Conservation (phyloP, 2,888 invertebrate species). For the Agrotis exclamationis region DNA sequence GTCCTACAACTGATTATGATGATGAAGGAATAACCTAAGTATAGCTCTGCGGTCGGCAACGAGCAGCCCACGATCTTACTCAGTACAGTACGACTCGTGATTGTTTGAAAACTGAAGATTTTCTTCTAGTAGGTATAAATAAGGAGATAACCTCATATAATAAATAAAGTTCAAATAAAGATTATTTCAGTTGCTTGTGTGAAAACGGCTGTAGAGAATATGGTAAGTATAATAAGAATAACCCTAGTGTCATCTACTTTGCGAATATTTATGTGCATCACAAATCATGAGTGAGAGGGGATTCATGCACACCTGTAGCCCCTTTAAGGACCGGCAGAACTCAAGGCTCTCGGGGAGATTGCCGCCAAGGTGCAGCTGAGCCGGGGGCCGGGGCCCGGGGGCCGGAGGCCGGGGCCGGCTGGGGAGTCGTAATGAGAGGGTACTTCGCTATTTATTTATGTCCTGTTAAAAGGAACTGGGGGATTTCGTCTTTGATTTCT, state of each 20-base stretch:
- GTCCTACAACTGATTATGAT: too few species aligned
- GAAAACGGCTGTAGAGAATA: too few species aligned
- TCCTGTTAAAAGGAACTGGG: constrained; percentile 8
- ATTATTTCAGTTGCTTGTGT: too few species aligned
- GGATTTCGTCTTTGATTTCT: constrained; percentile 20
- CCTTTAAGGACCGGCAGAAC: background rate
- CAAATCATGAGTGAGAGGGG: constrained; percentile 20
- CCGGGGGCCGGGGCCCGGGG: constrained; percentile 26
- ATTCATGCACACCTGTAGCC: constrained; percentile 21
- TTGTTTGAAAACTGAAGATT: too few species aligned
- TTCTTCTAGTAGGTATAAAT: too few species aligned
- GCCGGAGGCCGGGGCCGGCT: constrained; percentile 20
- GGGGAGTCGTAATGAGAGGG: constrained; percentile 42
- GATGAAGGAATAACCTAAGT: too few species aligned
- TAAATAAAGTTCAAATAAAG: too few species aligned
- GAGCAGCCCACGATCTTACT: too few species aligned
- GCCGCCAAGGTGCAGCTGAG: constrained; percentile 10
- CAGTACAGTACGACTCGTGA: too few species aligned
- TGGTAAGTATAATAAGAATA: background rate
- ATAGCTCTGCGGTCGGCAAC: too few species aligned
- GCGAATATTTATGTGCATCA: constrained; percentile 48
- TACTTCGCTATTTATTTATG: constrained; percentile 34
- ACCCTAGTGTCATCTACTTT: constrained; percentile 24
- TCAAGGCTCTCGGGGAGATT: constrained; percentile 2
- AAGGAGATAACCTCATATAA: too few species aligned